phyloP scores from a whole-genome alignment of 1,140 invertebrate genomes.

The Goniozus legneri region DNA sequence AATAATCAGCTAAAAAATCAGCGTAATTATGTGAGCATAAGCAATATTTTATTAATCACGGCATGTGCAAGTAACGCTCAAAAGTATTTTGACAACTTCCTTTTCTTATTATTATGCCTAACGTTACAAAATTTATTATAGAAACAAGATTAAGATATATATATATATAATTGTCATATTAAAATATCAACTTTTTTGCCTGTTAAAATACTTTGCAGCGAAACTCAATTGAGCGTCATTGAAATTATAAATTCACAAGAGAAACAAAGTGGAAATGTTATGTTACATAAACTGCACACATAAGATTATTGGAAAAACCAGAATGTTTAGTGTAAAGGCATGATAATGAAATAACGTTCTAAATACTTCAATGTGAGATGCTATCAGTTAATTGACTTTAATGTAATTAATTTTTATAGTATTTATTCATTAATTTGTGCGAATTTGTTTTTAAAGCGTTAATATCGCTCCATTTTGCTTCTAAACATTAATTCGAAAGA shows the following conservation, averaged over 20 bases:
- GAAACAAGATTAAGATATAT: background rate
- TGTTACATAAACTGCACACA: conserved; percentile 20
- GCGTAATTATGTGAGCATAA: conserved; percentile 13
- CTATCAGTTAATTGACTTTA: too few relatives aligned
- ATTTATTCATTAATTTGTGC: too few relatives aligned
- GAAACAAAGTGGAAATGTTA: conserved; percentile 7
- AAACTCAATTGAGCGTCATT: conserved; percentile 8
- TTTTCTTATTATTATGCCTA: conserved; percentile 14
- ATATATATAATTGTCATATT: too few relatives aligned
- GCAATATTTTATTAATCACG: conserved; percentile 20
- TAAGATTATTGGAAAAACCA: conserved; percentile 29
- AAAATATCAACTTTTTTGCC: too few relatives aligned
- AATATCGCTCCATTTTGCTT: too few relatives aligned
- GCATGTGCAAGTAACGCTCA: too few relatives aligned
- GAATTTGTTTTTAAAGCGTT: too few relatives aligned
- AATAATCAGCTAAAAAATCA: conserved; percentile 19
- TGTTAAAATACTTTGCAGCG: background rate
- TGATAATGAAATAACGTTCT: conserved; percentile 22
- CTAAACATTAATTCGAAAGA: too few relatives aligned
- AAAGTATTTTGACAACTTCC: too few relatives aligned
- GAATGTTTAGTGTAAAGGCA: conserved; percentile 24
- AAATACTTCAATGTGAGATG: too few relatives aligned
- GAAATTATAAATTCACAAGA: conserved; percentile 3
- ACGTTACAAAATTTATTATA: background rate
- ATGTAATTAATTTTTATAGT: too few relatives aligned